These are phyloP conservation scores for Meganola albula DNA, from an alignment of 2,888 invertebrate species.

Conservation along the genomic window DNA sequence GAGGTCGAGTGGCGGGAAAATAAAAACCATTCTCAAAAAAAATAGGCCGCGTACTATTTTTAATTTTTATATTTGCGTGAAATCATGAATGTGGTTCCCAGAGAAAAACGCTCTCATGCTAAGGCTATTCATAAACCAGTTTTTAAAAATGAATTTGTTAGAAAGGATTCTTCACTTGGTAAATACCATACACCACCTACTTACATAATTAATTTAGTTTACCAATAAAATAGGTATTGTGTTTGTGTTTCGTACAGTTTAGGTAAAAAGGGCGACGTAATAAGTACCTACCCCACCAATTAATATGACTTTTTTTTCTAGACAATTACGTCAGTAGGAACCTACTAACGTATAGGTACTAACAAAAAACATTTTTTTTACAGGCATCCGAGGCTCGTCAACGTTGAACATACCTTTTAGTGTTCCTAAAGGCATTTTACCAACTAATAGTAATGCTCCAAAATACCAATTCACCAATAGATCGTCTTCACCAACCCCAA, in stretches of 20 bases:
- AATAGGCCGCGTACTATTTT: too few relatives aligned
- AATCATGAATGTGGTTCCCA: conserved; percentile 59
- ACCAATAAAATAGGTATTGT: background rate
- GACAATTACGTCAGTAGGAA: too few relatives aligned
- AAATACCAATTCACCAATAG: conserved; percentile 53
- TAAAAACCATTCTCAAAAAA: too few relatives aligned
- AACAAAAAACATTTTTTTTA: background rate
- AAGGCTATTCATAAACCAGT: conserved; percentile 36
- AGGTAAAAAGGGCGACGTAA: too few relatives aligned
- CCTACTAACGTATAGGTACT: too few relatives aligned
- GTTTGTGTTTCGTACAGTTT: background rate
- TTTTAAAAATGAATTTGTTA: conserved; percentile 47
- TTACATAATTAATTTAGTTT: background rate
- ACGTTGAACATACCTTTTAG: conserved; percentile 32
- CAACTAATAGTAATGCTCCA: conserved; percentile 39
- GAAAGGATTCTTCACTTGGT: conserved; percentile 52
- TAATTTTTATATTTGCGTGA: too few relatives aligned
- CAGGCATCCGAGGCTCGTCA: conserved; percentile 51
- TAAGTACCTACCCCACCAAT: background rate
- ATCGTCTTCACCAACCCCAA: conserved; percentile 25
- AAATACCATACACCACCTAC: conserved; percentile 10
- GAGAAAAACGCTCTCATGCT: conserved; percentile 35
- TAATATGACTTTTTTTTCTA: background rate
- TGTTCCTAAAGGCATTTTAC: conserved; percentile 21
- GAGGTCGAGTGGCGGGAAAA: conserved; percentile 21